A percentile compares a stretch with the other conserved stretches of the same genome.
Evolutionary conservation across 2,888 invertebrate species (phyloP).

Genomic region (Brachypterus glaber): DNA sequence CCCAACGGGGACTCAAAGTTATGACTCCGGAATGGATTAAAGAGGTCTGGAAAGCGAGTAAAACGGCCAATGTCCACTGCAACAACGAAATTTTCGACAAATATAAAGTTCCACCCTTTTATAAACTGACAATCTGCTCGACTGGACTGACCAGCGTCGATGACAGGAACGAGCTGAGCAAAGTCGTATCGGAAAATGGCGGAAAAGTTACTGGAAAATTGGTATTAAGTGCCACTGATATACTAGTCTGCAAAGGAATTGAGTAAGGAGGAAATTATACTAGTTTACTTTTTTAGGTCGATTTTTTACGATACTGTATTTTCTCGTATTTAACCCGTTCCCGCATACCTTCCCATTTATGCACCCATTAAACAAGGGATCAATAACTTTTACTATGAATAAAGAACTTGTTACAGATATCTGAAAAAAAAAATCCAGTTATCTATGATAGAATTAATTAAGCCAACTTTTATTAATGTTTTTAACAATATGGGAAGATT

Average conservation of each 20-base stretch:
- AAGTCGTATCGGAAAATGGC: conserved; percentile 64
- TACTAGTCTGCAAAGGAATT: conserved; percentile 45
- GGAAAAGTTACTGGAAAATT: conserved; percentile 44
- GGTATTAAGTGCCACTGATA: conserved; percentile 46
- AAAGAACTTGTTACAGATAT: too few relatives aligned
- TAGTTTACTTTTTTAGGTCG: conserved; percentile 3
- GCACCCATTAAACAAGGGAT: too few relatives aligned
- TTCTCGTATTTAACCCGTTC: too few relatives aligned
- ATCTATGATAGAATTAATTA: too few relatives aligned
- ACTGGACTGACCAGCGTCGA: conserved; percentile 56
- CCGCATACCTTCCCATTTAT: too few relatives aligned
- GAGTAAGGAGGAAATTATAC: too few relatives aligned
- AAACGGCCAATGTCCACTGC: conserved; percentile 51
- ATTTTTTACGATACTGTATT: too few relatives aligned
- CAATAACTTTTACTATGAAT: too few relatives aligned
- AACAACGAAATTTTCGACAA: conserved; percentile 54
- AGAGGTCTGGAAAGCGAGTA: conserved; percentile 67
- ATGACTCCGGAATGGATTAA: conserved; percentile 74
- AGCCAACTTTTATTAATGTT: too few relatives aligned
- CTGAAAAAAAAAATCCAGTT: too few relatives aligned
- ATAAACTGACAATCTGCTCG: conserved; percentile 66
- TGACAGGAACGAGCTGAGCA: conserved; percentile 56
- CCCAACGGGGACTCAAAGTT: conserved; percentile 56
- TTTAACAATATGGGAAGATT: too few relatives aligned
- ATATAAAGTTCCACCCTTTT: conserved; percentile 61